Evolutionary conservation across 2,888 invertebrate genomes (phyloP).

Genomic region (Papilio protenor): DNA sequence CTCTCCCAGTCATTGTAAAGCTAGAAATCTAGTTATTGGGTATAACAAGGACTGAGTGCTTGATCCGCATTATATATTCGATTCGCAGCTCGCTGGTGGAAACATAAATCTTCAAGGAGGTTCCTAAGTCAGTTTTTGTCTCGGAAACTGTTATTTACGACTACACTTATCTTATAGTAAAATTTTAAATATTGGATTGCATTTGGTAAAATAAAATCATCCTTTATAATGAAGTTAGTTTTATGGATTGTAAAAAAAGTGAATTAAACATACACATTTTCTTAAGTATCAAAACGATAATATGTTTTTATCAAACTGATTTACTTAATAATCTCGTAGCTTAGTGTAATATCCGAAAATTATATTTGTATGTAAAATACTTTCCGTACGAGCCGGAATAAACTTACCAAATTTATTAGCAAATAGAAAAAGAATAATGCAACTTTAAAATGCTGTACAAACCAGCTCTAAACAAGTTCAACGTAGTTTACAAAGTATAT

Average conservation of each 20-base stretch:
- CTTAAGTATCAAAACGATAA: background rate
- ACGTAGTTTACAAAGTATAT: constrained; percentile 33
- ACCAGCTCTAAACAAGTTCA: constrained; percentile 29
- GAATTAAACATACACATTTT: background rate
- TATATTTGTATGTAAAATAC: constrained; percentile 7
- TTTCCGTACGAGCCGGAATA: constrained; percentile 14
- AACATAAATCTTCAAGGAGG: constrained; percentile 23
- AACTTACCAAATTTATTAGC: constrained; percentile 21
- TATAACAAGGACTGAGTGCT: constrained; percentile 12
- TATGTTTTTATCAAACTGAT: background rate
- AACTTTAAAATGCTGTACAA: constrained; percentile 23
- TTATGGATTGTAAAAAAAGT: background rate
- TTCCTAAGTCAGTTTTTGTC: constrained; percentile 23
- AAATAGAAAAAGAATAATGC: constrained; percentile 24
- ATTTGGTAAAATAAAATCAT: background rate
- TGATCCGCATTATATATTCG: constrained; percentile 26
- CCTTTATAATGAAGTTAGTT: background rate
- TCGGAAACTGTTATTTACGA: constrained; percentile 11
- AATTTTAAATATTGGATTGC: constrained; percentile 3
- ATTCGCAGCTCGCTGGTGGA: constrained; percentile 18
- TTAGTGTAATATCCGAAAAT: background rate
- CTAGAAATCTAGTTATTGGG: constrained; percentile 6
- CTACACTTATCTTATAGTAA: background rate
- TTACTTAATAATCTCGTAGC: background rate
- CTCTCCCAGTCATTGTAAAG: background rate